A percentile compares a stretch with the other conserved stretches of the same genome.
These are phyloP conservation scores for Didymodactylos carnosus DNA, from an alignment of 2,888 invertebrate genomes.

Conservation along the genomic window DNA sequence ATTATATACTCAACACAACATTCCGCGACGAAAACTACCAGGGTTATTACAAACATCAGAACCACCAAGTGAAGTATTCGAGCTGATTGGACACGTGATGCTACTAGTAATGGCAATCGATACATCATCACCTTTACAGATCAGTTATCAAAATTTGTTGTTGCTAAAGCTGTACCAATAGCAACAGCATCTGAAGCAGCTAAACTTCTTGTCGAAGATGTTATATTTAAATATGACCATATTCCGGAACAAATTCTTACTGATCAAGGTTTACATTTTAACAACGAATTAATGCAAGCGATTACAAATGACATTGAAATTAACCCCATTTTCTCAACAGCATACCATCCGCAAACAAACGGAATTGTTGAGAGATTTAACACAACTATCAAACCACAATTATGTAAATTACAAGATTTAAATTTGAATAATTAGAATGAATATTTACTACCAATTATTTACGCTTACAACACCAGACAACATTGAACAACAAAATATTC, in stretches of 20 bases:
- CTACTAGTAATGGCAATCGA: neutral
- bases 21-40: too few species aligned
- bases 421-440: constrained; percentile 15
- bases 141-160: neutral
- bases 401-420: neutral
- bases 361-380: constrained; percentile 16
- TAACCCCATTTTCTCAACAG: neutral
- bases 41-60: too few species aligned
- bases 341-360: constrained; percentile 16
- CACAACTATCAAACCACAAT: constrained; percentile 14
- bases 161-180: neutral
- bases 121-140: neutral
- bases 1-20: too few species aligned
- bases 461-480: constrained; percentile 13
- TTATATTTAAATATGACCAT: neutral
- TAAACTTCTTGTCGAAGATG: neutral
- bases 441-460: constrained; percentile 7
- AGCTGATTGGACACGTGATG: too few species aligned
- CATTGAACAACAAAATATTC: constrained; percentile 10
- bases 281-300: neutral
- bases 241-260: neutral
- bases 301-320: neutral
- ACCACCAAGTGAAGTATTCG: too few species aligned
- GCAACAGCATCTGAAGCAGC: neutral
- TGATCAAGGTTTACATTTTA: constrained; percentile 1